Conservation (phyloP, 2,113 vertebrate species). For the Oreochromis tanganicae region DNA sequence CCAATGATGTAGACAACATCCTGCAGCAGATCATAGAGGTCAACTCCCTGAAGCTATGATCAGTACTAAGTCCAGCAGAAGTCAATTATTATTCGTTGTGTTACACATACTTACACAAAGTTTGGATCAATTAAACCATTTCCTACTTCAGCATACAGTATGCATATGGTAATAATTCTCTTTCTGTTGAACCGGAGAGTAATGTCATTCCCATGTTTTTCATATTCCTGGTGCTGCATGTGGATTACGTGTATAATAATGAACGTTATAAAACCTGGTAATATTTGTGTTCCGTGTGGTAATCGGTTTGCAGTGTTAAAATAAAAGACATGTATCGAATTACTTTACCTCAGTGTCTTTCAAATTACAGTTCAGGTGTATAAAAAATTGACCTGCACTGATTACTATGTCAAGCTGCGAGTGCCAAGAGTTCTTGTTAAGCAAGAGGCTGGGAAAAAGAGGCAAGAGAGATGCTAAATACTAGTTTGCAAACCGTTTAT, state of each 20-base stretch:
- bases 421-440: neutral
- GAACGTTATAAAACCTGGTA: neutral
- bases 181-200: neutral
- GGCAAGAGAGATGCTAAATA: neutral
- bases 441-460: neutral
- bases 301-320: neutral
- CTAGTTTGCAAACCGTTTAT: neutral
- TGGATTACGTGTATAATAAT: neutral
- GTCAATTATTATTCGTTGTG: neutral
- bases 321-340: neutral
- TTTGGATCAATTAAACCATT: neutral
- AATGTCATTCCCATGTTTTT: neutral
- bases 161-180: neutral
- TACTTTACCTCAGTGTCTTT: neutral
- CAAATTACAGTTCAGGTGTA: neutral
- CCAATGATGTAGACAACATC: slow-evolving; percentile 75
- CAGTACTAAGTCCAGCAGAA: too few species aligned
- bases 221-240: neutral
- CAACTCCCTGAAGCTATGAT: slow-evolving; percentile 60
- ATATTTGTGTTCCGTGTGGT: neutral
- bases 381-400: neutral
- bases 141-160: neutral
- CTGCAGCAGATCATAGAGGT: slow-evolving; percentile 79
- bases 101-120: neutral
- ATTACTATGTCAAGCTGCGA: neutral